Percentiles rank a stretch among this genome's conserved stretches.
Evolutionary conservation across 1,140 invertebrate genomes (phyloP).

Genomic region (Diachasma alloeum): DNA sequence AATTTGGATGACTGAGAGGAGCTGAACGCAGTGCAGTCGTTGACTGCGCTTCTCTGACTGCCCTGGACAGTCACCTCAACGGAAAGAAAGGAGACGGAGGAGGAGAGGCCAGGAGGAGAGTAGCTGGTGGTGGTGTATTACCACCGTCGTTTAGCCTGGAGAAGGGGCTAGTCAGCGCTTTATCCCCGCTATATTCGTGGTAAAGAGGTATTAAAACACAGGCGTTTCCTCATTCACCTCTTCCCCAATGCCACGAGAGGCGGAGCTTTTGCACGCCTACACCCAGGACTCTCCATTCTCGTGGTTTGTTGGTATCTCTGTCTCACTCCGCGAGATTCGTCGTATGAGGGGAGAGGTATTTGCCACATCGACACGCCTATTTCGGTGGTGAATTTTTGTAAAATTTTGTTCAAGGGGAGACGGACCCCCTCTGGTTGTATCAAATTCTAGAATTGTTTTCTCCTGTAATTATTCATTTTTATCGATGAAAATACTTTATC

Average conservation of each 20-base stretch:
- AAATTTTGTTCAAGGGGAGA: conserved; percentile 20
- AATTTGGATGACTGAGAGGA: background rate
- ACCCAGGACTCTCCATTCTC: background rate
- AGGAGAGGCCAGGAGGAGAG: conserved; percentile 2
- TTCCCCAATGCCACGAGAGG: background rate
- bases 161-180: background rate
- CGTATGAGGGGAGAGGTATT: conserved; percentile 6
- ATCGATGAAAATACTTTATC: too few species aligned
- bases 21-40: conserved; percentile 56
- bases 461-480: too few species aligned
- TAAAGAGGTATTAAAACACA: background rate
- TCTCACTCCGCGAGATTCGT: background rate
- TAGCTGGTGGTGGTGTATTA: background rate
- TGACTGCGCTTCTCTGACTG: conserved; percentile 63
- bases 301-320: conserved; percentile 1
- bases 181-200: background rate
- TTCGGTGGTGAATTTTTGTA: conserved; percentile 27
- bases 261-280: background rate
- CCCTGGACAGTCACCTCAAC: conserved; percentile 58
- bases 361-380: conserved; percentile 13
- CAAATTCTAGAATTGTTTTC: too few species aligned
- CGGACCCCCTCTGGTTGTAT: too few species aligned
- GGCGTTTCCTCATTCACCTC: background rate
- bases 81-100: conserved; percentile 31
- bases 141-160: background rate